Conservation (phyloP, 2,888 invertebrate genomes). For the Aricia artaxerxes region DNA sequence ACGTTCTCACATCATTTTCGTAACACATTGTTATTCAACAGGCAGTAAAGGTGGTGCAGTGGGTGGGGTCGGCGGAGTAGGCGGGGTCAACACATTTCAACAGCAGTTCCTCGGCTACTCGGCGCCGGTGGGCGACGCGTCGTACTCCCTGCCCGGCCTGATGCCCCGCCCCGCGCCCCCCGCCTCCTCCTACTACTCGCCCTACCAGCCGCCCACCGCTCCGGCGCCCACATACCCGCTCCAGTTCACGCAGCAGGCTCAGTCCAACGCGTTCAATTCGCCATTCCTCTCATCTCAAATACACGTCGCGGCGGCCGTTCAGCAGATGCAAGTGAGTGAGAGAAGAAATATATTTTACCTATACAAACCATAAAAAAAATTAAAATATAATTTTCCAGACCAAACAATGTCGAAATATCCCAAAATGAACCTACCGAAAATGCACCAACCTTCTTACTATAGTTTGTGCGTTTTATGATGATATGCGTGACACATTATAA, state of each 20-base stretch:
- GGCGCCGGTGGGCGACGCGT: constrained; percentile 69
- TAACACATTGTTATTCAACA: constrained; percentile 31
- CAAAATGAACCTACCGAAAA: too few species aligned
- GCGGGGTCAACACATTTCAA: constrained; percentile 73
- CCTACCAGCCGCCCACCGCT: constrained; percentile 73
- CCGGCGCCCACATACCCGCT: constrained; percentile 82
- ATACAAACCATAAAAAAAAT: too few species aligned
- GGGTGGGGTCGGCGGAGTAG: constrained; percentile 67
- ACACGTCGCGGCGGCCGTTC: constrained; percentile 71
- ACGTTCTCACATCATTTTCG: too few species aligned
- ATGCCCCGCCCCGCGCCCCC: constrained; percentile 73
- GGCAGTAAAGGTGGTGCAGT: constrained; percentile 63
- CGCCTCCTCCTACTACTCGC: constrained; percentile 73
- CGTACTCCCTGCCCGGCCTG: constrained; percentile 70
- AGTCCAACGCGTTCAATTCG: constrained; percentile 74
- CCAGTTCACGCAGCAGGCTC: constrained; percentile 82
- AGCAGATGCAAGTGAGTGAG: constrained; percentile 69
- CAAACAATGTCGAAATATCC: too few species aligned
- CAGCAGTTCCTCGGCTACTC: constrained; percentile 76
- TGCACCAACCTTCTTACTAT: too few species aligned
- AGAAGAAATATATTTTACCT: too few species aligned
- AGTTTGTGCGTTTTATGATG: too few species aligned
- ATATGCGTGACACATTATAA: too few species aligned
- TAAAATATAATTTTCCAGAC: too few species aligned
- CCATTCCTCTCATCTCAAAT: constrained; percentile 73